Percentiles rank a stretch among this genome's conserved stretches.
These are phyloP conservation scores for Pogoniulus pusillus DNA, from an alignment of 2,797 vertebrate genomes.

Conservation along the genomic window DNA sequence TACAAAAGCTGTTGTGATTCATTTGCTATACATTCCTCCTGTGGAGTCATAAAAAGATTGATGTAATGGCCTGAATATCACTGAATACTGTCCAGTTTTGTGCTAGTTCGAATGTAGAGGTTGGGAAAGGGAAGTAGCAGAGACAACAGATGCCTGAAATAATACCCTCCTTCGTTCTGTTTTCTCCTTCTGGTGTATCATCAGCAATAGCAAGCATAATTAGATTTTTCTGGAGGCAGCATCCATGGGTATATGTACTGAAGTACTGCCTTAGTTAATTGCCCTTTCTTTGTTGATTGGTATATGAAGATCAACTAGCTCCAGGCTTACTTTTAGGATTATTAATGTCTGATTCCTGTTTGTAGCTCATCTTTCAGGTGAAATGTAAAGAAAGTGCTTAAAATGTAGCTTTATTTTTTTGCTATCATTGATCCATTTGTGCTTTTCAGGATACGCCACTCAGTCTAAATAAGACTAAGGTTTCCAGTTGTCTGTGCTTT, in stretches of 20 bases:
- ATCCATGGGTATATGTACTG: neutral
- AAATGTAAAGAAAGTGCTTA: neutral
- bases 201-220: neutral
- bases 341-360: neutral
- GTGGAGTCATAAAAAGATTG: rapidly evolving
- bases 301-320: conserved; percentile 29
- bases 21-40: neutral
- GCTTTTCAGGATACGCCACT: neutral
- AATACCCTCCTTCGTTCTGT: neutral
- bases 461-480: neutral
- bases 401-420: neutral
- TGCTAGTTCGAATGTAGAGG: neutral
- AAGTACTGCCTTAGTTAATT: conserved; percentile 33
- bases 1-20: neutral
- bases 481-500: neutral
- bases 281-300: neutral
- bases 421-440: neutral
- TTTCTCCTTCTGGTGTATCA: neutral
- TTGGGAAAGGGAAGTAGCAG: neutral
- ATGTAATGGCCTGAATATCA: neutral
- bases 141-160: neutral
- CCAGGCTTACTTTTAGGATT: neutral
- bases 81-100: neutral
- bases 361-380: neutral
- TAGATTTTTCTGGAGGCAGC: conserved; percentile 33